phyloP scores from a whole-genome alignment of 1,140 invertebrate species.

The Oscheius sp. region DNA sequence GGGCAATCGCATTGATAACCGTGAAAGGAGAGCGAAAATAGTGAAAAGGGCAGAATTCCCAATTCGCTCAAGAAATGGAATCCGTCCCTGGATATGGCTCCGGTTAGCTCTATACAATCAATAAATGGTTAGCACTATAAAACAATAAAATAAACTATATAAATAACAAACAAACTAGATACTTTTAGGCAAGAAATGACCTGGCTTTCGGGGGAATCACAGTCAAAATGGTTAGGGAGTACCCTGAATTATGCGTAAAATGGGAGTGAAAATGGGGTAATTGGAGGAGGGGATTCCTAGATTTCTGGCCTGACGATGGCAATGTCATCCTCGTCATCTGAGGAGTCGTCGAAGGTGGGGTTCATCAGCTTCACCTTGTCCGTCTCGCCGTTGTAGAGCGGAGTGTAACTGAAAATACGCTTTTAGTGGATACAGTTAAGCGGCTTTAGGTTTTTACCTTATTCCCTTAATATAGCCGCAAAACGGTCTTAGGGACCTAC shows the following conservation, averaged over 20 bases:
- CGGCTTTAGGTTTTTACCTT: too few relatives aligned
- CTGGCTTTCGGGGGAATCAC: neutral
- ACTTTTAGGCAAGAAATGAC: neutral
- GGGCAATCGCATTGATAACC: neutral
- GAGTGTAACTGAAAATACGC: slow-evolving; percentile 24
- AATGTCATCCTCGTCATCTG: slow-evolving; percentile 18
- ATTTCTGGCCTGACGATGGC: neutral
- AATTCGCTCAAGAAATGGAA: too few relatives aligned
- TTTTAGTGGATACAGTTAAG: too few relatives aligned
- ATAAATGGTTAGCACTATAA: neutral
- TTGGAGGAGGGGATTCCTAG: too few relatives aligned
- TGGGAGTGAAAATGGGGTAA: too few relatives aligned
- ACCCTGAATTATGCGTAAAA: too few relatives aligned
- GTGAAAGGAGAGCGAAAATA: neutral
- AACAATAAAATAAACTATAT: neutral
- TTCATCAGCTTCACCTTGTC: slow-evolving; percentile 25
- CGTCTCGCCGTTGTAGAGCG: slow-evolving; percentile 36
- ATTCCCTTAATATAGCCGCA: neutral
- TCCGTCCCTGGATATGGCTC: too few relatives aligned
- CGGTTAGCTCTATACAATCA: too few relatives aligned
- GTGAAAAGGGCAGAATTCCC: too few relatives aligned
- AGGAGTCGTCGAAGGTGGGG: slow-evolving; percentile 3
- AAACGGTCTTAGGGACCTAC: neutral
- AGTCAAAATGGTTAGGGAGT: too few relatives aligned
- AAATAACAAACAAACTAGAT: neutral